phyloP scores from a whole-genome alignment of 2,888 invertebrate genomes.

The Chloroclysta siterata region DNA sequence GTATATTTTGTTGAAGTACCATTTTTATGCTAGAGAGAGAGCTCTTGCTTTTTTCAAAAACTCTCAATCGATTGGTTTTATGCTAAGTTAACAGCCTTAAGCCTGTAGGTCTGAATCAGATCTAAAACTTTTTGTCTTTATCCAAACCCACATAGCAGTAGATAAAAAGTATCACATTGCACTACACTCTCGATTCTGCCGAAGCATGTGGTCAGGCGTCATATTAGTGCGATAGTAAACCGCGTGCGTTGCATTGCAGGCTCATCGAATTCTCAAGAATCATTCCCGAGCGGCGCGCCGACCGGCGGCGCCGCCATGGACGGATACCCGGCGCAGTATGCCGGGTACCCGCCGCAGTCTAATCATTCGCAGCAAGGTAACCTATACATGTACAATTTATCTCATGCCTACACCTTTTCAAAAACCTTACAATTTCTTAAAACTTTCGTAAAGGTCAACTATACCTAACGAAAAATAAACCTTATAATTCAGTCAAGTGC shows the following conservation, averaged over 20 bases:
- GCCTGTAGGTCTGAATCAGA: too few species aligned
- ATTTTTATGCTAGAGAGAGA: too few species aligned
- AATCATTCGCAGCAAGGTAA: constrained; percentile 90
- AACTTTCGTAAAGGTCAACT: too few species aligned
- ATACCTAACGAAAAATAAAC: too few species aligned
- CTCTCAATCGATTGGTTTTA: too few species aligned
- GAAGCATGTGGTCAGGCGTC: constrained; percentile 12
- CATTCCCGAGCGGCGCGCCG: constrained; percentile 91
- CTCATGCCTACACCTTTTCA: too few species aligned
- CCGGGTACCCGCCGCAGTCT: constrained; percentile 87
- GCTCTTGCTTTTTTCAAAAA: too few species aligned
- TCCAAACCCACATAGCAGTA: constrained; percentile 11
- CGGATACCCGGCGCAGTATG: constrained; percentile 88
- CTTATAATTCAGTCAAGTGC: too few species aligned
- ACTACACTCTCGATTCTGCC: constrained; percentile 14
- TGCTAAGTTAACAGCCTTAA: too few species aligned
- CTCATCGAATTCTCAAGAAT: constrained; percentile 96
- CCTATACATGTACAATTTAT: constrained; percentile 38
- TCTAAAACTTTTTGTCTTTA: background rate
- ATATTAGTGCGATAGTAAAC: constrained; percentile 23
- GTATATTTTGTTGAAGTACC: background rate
- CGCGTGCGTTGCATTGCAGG: constrained; percentile 72
- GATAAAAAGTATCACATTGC: constrained; percentile 25
- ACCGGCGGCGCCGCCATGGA: constrained; percentile 90
- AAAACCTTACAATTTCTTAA: too few species aligned